Base-by-base conservation (phyloP, 2,113 vertebrate species). In the Carassius auratus region DNA sequence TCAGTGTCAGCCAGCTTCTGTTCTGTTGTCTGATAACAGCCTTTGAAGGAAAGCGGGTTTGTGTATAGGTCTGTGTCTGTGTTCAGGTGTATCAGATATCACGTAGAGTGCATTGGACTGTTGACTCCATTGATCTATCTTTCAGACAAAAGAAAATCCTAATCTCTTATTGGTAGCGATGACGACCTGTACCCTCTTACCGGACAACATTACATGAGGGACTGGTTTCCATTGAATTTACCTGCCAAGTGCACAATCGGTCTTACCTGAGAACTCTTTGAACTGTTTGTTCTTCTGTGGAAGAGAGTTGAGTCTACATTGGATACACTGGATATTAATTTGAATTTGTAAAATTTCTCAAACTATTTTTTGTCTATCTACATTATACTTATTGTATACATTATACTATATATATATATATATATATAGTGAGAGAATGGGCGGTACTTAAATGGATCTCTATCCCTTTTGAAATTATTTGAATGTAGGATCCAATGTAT, bases 21-120 rank as follows among this genome's bases (percentile, higher is more conserved):
- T 79, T 52, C 71, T 73, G 83, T 83, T 79, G 82, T 86, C 77
- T 78, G 85, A 85, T 89, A 64, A 89, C 83, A 78, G 81, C 86
- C 83, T 57, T 21, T 75, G 71, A 85, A 73, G 30, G n/a, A 50
- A 84, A 84, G 85, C 77, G 82, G 82, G 82, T 82, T 69, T 61
- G 73, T 82, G 76, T 83, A 66, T 81, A 48, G 57, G 78, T 66
- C 38, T 77, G 83, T 80, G 36, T 80, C 36, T 81, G 84, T 81
- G 85, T 74, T 64, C 66, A 79, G 83, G 76, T 85, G 85, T 80
- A 87, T 87, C 83, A 68, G 33, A 83, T 87, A 48, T 87, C 79
- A 71, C 17, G 30, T 76, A 14, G 69, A 85, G 81, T 81, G 71
- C 74, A 84, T 81, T 81, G 71, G 68, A 85, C 81, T 83, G 83